A percentile compares a stretch with the other conserved stretches of the same genome.
These are phyloP conservation scores for Liolophura sinensis DNA, from an alignment of 1,140 invertebrate species.

Conservation along the genomic window DNA sequence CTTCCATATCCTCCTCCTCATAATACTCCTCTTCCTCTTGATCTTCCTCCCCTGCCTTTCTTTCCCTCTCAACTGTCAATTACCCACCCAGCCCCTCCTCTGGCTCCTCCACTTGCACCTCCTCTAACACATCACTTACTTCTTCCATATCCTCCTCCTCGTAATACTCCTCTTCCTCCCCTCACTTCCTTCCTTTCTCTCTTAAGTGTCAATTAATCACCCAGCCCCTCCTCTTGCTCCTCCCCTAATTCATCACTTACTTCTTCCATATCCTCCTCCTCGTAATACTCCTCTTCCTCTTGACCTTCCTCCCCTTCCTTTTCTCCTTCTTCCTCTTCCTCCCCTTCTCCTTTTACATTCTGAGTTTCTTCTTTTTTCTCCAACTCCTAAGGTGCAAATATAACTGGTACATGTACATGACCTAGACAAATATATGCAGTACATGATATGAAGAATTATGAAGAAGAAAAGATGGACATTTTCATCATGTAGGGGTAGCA, in stretches of 20 bases:
- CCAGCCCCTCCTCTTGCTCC: constrained; percentile 20
- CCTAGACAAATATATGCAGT: not conserved
- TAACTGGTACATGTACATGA: not conserved
- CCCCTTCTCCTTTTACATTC: constrained; percentile 25
- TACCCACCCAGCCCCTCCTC: constrained; percentile 6
- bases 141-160: constrained; percentile 24
- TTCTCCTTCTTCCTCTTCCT: constrained; percentile 35
- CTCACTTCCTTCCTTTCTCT: constrained; percentile 16
- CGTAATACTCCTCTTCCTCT: constrained; percentile 40
- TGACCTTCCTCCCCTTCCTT: constrained; percentile 29
- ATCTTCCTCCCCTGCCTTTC: constrained; percentile 16
- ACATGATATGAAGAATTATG: no score
- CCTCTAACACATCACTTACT: constrained; percentile 30
- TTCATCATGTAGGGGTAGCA: no score
- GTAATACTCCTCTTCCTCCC: constrained; percentile 14
- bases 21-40: constrained; percentile 36
- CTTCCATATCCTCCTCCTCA: constrained; percentile 46
- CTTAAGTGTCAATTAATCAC: constrained; percentile 5
- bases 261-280: constrained; percentile 45
- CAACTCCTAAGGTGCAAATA: constrained; percentile 24
- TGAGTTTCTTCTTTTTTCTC: constrained; percentile 32
- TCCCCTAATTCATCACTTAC: no score
- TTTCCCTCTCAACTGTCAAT: constrained; percentile 4
- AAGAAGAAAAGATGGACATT: no score
- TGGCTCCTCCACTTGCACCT: constrained; percentile 33